phyloP scores from a whole-genome alignment of 2,888 invertebrate species.

The Synergus umbraculus region DNA sequence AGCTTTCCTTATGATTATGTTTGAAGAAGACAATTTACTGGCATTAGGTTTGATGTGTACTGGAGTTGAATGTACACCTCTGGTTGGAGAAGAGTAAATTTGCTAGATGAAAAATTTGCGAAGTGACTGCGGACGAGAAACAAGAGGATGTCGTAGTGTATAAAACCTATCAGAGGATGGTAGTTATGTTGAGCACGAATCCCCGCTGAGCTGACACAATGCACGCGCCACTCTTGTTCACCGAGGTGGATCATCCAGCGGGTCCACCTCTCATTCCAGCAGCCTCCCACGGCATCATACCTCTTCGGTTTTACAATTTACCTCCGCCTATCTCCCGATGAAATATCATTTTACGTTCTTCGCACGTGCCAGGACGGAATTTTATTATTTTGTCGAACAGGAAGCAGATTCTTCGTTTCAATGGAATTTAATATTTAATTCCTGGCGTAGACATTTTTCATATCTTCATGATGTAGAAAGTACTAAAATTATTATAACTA shows the following conservation, averaged over 20 bases:
- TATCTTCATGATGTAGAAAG: too few species aligned
- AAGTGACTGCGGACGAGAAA: slow-evolving; percentile 9
- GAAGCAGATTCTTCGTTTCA: too few species aligned
- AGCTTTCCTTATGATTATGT: too few species aligned
- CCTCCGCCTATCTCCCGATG: neutral
- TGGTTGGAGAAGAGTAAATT: neutral
- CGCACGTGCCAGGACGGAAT: slow-evolving; percentile 14
- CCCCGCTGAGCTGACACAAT: slow-evolving; percentile 34
- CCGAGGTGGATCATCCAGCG: slow-evolving; percentile 20
- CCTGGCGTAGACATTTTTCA: too few species aligned
- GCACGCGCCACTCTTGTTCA: slow-evolving; percentile 34
- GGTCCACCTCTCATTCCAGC: slow-evolving; percentile 23
- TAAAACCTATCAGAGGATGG: slow-evolving; percentile 1
- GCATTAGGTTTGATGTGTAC: too few species aligned
- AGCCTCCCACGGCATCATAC: slow-evolving; percentile 23
- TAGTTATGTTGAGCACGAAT: slow-evolving; percentile 38
- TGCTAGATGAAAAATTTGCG: slow-evolving; percentile 17
- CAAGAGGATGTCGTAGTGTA: neutral
- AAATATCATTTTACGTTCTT: slow-evolving; percentile 16
- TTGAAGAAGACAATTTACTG: too few species aligned
- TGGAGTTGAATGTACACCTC: neutral
- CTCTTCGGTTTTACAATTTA: slow-evolving; percentile 26
- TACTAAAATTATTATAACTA: too few species aligned
- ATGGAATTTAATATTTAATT: too few species aligned
- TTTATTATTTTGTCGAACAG: neutral